Evolutionary conservation across 2,888 invertebrate species (phyloP).

Genomic region (Platycnemis pennipes): DNA sequence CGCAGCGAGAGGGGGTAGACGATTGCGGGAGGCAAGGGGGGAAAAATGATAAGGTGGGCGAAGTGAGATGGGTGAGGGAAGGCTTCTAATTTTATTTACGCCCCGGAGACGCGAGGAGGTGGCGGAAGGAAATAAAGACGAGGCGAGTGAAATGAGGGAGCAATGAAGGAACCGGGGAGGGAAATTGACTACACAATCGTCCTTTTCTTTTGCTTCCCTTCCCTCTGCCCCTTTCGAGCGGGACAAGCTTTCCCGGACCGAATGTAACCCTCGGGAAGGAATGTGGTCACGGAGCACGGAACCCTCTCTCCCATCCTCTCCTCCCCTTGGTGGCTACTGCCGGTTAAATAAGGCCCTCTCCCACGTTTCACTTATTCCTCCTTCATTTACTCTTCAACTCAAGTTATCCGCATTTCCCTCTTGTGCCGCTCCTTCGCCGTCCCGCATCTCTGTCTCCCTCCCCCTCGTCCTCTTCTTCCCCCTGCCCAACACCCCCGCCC

Average conservation of each 20-base stretch:
- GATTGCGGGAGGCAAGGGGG: neutral
- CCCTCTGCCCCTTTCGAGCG: neutral
- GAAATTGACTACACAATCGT: neutral
- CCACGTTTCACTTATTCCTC: neutral
- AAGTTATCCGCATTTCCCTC: neutral
- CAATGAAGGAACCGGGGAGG: neutral
- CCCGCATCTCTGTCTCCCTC: slow-evolving; percentile 1
- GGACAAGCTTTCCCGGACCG: neutral
- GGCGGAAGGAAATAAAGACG: neutral
- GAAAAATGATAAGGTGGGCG: neutral
- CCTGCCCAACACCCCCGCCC: neutral
- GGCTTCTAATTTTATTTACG: neutral
- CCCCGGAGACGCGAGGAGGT: neutral
- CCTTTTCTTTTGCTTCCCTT: neutral
- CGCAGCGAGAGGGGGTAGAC: neutral
- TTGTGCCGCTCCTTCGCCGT: neutral
- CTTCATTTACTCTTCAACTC: neutral
- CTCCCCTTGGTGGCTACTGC: neutral
- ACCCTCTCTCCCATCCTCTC: neutral
- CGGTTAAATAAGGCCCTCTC: neutral
- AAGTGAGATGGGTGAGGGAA: neutral
- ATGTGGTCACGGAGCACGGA: neutral
- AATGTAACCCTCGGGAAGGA: neutral
- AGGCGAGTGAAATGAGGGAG: neutral
- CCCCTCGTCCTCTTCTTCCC: neutral